phyloP scores from a whole-genome alignment of 2,797 vertebrate genomes.

The Lepilemur septentrionalis region DNA sequence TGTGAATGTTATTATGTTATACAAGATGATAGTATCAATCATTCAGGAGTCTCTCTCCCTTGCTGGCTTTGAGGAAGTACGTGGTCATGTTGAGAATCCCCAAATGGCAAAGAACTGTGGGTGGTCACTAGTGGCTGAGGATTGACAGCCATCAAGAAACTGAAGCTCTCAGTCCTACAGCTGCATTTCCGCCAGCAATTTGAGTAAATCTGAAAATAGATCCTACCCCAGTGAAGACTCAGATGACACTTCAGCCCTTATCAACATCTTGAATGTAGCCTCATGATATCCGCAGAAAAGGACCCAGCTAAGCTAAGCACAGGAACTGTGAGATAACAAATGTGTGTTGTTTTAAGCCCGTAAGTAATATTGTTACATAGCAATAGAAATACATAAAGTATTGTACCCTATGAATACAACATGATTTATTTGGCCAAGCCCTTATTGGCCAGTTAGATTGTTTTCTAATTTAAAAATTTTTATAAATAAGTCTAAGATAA shows the following conservation, averaged over 20 bases:
- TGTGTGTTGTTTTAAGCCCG: not conserved
- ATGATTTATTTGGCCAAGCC: not conserved
- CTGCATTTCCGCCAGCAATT: not conserved
- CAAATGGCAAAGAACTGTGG: too few species aligned
- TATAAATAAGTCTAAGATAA: not conserved
- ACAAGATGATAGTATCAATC: not conserved
- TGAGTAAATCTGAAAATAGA: not conserved
- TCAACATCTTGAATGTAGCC: not conserved
- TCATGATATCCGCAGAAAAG: not conserved
- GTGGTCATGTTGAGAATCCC: not conserved
- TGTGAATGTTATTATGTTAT: not conserved
- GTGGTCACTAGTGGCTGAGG: not conserved
- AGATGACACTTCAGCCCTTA: not conserved
- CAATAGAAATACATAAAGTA: not conserved
- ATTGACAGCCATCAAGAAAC: not conserved
- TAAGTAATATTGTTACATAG: not conserved
- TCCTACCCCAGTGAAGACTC: not conserved
- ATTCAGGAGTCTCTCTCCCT: too few species aligned
- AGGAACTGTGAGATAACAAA: not conserved
- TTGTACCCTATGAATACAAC: not conserved
- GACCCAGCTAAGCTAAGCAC: not conserved
- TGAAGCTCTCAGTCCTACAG: not conserved
- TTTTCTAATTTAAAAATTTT: not conserved
- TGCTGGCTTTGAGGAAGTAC: not conserved
- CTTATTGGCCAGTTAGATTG: not conserved